Percentiles rank a stretch among this genome's conserved stretches.
Conservation (phyloP, 2,888 invertebrate genomes). For the Diadegma fenestrale region DNA sequence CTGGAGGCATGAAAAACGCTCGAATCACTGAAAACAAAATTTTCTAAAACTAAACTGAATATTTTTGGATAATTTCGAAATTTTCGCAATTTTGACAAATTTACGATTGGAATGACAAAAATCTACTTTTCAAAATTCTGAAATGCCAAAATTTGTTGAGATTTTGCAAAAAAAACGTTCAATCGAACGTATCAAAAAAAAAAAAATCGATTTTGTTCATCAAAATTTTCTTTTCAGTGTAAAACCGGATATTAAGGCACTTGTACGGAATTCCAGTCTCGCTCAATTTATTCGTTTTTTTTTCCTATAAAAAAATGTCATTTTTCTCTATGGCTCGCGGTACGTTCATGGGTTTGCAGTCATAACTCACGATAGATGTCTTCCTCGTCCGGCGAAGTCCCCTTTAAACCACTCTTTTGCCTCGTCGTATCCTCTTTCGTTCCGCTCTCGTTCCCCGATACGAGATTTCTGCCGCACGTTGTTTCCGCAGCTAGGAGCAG, state of each 20-base stretch:
- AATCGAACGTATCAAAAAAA: too few relatives aligned
- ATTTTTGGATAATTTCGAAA: too few relatives aligned
- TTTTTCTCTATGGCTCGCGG: not conserved
- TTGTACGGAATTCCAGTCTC: not conserved
- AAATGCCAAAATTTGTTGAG: too few relatives aligned
- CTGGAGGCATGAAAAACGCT: not conserved
- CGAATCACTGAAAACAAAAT: too few relatives aligned
- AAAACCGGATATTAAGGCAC: conserved; percentile 2
- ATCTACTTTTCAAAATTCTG: too few relatives aligned
- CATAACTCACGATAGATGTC: conserved; percentile 82
- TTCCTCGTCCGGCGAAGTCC: conserved; percentile 81
- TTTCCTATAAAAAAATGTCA: not conserved
- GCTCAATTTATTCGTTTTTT: not conserved
- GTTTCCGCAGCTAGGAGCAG: conserved; percentile 85
- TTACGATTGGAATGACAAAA: too few relatives aligned
- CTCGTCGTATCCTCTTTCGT: conserved; percentile 79
- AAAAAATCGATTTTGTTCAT: too few relatives aligned
- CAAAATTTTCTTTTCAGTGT: too few relatives aligned
- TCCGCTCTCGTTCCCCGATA: conserved; percentile 82
- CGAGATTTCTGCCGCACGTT: conserved; percentile 83
- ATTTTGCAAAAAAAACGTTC: too few relatives aligned
- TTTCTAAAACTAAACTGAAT: too few relatives aligned
- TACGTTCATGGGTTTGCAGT: conserved; percentile 5
- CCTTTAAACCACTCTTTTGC: conserved; percentile 79
- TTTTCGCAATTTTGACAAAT: too few relatives aligned